These are phyloP conservation scores for Plebejus argus DNA, from an alignment of 2,888 invertebrate species.

Conservation along the genomic window DNA sequence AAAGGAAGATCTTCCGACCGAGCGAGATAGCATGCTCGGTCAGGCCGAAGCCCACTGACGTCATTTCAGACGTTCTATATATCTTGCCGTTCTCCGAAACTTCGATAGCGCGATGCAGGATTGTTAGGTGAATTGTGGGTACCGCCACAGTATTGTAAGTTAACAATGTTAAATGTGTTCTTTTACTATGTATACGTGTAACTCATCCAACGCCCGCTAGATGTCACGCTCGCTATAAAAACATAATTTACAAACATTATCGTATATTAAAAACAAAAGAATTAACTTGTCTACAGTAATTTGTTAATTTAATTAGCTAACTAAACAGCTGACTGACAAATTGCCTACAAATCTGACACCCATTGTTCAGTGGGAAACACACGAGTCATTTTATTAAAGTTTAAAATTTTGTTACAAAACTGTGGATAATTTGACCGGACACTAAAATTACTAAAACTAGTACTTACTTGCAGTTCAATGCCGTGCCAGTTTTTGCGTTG, in stretches of 20 bases:
- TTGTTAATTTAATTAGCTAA: neutral
- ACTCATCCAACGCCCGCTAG: neutral
- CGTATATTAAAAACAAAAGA: neutral
- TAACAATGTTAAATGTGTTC: too few species aligned
- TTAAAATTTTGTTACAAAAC: slow-evolving; percentile 6
- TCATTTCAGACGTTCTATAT: too few species aligned
- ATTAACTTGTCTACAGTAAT: neutral
- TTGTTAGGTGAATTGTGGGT: too few species aligned
- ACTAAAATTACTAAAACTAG: neutral
- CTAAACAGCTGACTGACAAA: neutral
- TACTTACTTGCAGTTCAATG: neutral
- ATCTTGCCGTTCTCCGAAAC: too few species aligned
- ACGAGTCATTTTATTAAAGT: neutral
- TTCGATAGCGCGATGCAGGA: too few species aligned
- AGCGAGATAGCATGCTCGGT: too few species aligned
- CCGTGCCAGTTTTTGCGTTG: neutral
- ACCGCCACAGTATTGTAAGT: too few species aligned
- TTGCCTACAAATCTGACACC: neutral
- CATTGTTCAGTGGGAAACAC: neutral
- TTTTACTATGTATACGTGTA: too few species aligned
- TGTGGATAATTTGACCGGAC: slow-evolving; percentile 1
- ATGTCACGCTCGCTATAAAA: neutral
- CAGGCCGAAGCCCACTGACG: too few species aligned
- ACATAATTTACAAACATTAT: neutral
- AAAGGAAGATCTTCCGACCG: too few species aligned